Conservation (phyloP, 1,140 invertebrate species). For the Ceratina australensis region DNA sequence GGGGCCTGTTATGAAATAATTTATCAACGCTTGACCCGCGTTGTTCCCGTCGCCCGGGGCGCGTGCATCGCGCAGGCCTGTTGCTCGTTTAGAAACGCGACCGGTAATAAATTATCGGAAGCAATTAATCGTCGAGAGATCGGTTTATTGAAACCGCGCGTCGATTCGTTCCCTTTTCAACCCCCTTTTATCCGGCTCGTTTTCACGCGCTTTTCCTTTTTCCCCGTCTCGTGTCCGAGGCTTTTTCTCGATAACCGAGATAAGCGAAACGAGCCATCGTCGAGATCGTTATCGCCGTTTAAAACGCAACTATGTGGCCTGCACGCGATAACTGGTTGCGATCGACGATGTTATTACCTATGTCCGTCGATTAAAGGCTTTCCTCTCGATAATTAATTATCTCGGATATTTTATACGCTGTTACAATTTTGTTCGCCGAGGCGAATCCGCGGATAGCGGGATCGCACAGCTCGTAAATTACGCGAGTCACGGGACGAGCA, state of each 20-base stretch:
- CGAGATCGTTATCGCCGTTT: background rate
- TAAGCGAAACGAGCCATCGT: background rate
- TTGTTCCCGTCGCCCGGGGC: background rate
- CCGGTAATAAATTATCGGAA: constrained; percentile 29
- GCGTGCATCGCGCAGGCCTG: background rate
- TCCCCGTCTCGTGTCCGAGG: background rate
- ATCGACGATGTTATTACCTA: background rate
- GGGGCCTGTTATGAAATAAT: constrained; percentile 7
- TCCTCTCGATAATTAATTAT: too few species aligned
- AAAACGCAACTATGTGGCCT: background rate
- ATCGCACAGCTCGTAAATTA: too few species aligned
- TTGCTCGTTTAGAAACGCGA: constrained; percentile 29
- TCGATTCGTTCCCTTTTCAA: background rate
- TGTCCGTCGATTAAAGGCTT: constrained; percentile 18
- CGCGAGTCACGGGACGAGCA: too few species aligned
- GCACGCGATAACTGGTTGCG: background rate
- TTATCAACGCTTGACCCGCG: background rate
- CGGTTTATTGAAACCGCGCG: constrained; percentile 35
- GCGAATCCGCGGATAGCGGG: too few species aligned
- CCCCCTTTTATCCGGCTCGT: background rate
- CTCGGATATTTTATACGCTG: too few species aligned
- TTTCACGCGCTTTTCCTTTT: background rate
- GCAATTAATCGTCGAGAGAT: constrained; percentile 37
- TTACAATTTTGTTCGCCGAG: too few species aligned
- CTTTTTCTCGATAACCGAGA: background rate